Conservation (phyloP, 2,797 vertebrate genomes). For the Aplochiton taeniatus region DNA sequence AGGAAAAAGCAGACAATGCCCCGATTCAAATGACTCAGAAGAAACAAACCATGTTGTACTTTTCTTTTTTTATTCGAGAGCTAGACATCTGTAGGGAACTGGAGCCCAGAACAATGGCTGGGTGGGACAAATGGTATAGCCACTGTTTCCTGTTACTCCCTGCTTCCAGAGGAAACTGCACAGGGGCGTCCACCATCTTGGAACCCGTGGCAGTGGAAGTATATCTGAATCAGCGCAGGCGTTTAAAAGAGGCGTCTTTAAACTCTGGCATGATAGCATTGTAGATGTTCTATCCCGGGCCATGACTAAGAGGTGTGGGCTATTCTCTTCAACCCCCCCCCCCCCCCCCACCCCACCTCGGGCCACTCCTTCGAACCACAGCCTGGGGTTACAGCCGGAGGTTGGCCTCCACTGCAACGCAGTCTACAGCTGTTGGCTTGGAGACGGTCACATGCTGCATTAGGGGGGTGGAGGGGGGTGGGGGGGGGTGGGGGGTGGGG, state of each 20-base stretch:
- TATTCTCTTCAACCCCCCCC: slow-evolving; percentile 26
- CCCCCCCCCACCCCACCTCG: slow-evolving; percentile 15
- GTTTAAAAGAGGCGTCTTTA: slow-evolving; percentile 24
- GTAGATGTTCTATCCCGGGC: slow-evolving; percentile 31
- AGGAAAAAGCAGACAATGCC: too few relatives aligned
- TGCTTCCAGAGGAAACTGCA: slow-evolving; percentile 17
- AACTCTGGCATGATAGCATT: too few relatives aligned
- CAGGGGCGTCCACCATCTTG: slow-evolving; percentile 17
- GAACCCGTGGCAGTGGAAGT: neutral
- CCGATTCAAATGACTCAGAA: too few relatives aligned
- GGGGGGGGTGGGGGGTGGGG: neutral
- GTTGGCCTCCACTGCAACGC: neutral
- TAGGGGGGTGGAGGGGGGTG: too few relatives aligned
- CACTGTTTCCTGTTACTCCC: slow-evolving; percentile 18
- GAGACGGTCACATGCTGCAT: neutral
- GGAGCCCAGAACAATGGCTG: neutral
- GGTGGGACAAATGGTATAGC: slow-evolving; percentile 6
- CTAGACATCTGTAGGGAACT: neutral
- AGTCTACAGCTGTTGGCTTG: slow-evolving; percentile 40
- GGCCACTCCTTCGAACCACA: slow-evolving; percentile 29
- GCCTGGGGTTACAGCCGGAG: slow-evolving; percentile 34
- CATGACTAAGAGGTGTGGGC: slow-evolving; percentile 30
- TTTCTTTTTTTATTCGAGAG: neutral
- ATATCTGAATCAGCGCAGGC: slow-evolving; percentile 10
- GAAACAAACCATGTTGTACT: too few relatives aligned